These are phyloP conservation scores for Cardinalis cardinalis DNA, from an alignment of 2,113 vertebrate species.

Conservation along the genomic window DNA sequence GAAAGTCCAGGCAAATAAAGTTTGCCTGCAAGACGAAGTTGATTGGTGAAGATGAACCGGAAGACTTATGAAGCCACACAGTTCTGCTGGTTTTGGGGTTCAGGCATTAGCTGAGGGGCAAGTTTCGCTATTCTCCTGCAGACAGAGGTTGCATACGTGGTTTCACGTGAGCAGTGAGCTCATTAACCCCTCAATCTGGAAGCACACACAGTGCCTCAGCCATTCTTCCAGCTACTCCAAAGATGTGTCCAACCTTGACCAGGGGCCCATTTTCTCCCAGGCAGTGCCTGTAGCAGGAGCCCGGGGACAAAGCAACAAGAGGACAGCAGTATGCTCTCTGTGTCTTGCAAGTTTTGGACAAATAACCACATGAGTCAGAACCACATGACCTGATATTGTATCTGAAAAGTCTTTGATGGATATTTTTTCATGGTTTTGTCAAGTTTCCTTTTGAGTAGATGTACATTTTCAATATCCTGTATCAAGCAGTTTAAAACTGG, in stretches of 20 bases:
- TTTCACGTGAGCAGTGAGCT: background rate
- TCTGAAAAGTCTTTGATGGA: background rate
- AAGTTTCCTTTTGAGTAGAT: background rate
- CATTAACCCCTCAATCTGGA: background rate
- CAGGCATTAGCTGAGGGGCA: background rate
- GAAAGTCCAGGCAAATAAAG: background rate
- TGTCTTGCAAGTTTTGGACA: background rate
- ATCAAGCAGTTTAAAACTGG: background rate
- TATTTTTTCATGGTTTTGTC: background rate
- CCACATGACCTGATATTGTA: background rate
- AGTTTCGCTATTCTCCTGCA: background rate
- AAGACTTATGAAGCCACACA: background rate
- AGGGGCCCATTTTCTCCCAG: background rate
- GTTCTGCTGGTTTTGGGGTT: background rate
- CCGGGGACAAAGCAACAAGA: background rate
- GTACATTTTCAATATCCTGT: background rate
- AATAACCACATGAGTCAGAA: background rate
- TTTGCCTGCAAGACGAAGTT: background rate
- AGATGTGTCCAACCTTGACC: background rate
- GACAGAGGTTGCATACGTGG: background rate
- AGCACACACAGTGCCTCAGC: background rate
- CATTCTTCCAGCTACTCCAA: background rate
- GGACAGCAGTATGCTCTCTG: background rate
- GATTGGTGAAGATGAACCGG: background rate
- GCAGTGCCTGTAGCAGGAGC: background rate